phyloP scores from a whole-genome alignment of 2,113 vertebrate species.

The Halcyon senegalensis region DNA sequence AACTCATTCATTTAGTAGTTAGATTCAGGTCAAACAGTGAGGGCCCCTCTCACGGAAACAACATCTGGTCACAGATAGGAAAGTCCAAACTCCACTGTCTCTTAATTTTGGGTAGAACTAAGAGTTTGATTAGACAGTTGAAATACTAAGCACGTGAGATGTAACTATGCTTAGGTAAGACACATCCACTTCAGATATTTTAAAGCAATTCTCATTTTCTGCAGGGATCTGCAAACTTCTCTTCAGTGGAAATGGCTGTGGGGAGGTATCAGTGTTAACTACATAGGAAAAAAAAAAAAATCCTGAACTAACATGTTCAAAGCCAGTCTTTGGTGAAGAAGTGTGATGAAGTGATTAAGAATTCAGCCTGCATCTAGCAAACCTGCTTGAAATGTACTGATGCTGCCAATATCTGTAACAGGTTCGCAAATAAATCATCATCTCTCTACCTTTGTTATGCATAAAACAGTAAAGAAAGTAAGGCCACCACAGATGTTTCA shows the following conservation, averaged over 20 bases:
- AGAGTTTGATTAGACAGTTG: neutral
- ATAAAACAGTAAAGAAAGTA: neutral
- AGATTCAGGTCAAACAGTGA: neutral
- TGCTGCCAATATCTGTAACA: neutral
- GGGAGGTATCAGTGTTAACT: neutral
- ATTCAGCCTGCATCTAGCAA: neutral
- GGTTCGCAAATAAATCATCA: neutral
- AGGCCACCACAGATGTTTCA: neutral
- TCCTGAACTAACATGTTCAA: neutral
- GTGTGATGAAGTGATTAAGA: neutral
- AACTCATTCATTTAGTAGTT: neutral
- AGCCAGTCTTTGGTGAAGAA: neutral
- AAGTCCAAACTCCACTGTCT: neutral
- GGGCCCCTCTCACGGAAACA: neutral
- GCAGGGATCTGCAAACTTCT: neutral
- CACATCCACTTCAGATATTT: neutral
- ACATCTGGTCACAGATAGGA: neutral
- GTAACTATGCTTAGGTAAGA: neutral
- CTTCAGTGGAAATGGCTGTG: neutral
- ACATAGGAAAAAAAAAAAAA: neutral
- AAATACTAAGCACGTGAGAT: neutral
- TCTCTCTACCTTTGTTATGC: neutral
- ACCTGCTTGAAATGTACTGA: neutral
- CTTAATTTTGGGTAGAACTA: neutral
- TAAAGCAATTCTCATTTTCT: neutral